A percentile compares a stretch with the other conserved stretches of the same genome.
These are phyloP conservation scores for Ammodytes dubius DNA, from an alignment of 2,113 vertebrate genomes.

Conservation along the genomic window DNA sequence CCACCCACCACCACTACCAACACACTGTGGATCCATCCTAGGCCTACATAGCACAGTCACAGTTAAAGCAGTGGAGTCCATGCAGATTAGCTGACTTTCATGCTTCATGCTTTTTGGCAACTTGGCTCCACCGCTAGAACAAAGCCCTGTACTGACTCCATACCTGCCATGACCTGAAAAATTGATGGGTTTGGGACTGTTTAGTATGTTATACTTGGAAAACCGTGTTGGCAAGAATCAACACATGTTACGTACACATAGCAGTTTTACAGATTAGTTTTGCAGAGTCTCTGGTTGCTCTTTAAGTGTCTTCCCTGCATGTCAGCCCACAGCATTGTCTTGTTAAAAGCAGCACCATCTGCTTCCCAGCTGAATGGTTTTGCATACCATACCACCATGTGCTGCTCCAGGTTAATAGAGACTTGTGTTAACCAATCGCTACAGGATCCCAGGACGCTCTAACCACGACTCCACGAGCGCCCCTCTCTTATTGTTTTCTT, in stretches of 20 bases:
- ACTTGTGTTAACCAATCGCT: neutral
- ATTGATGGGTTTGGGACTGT: neutral
- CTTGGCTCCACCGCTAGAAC: neutral
- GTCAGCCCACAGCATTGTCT: neutral
- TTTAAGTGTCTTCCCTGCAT: slow-evolving; percentile 13
- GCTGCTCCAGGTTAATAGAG: neutral
- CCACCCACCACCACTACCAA: neutral
- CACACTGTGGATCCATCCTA: neutral
- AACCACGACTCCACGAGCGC: too few relatives aligned
- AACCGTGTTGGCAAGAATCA: slow-evolving; percentile 13
- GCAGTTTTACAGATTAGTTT: slow-evolving; percentile 25
- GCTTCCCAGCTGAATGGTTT: slow-evolving; percentile 28
- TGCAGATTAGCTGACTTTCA: slow-evolving; percentile 1
- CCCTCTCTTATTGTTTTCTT: too few relatives aligned
- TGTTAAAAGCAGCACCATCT: slow-evolving; percentile 31
- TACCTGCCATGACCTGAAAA: neutral
- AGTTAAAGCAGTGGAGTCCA: neutral
- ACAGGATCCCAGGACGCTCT: neutral
- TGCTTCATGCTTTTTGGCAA: neutral
- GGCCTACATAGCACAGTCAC: neutral
- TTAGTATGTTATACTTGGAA: neutral
- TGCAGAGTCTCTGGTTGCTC: slow-evolving; percentile 17
- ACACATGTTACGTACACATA: slow-evolving; percentile 17
- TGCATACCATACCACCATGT: neutral
- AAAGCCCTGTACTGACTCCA: neutral